A percentile compares a stretch with the other conserved stretches of the same genome.
phyloP scores from a whole-genome alignment of 2,113 vertebrate genomes.

The Alaudala cheleensis region DNA sequence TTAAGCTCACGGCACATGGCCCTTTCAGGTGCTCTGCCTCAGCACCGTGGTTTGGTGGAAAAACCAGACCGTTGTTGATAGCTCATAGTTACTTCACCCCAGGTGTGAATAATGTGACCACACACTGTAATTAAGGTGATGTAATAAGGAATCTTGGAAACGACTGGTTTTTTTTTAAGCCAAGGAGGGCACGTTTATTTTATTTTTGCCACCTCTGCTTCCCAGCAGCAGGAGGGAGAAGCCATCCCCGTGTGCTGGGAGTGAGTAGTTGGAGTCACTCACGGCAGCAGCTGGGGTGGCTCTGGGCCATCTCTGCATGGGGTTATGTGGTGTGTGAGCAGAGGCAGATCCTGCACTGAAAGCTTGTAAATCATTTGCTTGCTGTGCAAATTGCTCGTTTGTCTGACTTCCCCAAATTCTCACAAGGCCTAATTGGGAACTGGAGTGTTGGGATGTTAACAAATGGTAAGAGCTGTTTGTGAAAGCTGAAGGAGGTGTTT shows the following conservation, averaged over 20 bases:
- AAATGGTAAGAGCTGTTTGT: neutral
- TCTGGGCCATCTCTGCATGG: no score
- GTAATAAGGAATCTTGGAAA: neutral
- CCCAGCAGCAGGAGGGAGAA: neutral
- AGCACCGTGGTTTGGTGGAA: neutral
- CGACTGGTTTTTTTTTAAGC: neutral
- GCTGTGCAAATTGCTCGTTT: neutral
- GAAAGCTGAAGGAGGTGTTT: accelerated
- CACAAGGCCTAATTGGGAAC: neutral
- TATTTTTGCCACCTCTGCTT: neutral
- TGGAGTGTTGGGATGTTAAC: accelerated
- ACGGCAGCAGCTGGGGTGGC: neutral
- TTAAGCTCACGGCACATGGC: neutral
- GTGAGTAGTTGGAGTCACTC: neutral
- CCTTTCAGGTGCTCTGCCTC: neutral
- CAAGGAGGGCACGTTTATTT: neutral
- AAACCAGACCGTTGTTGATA: neutral
- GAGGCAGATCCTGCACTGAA: neutral
- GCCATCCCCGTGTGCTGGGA: neutral
- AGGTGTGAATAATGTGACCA: neutral
- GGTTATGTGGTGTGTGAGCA: neutral
- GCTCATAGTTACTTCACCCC: neutral
- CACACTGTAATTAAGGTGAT: neutral
- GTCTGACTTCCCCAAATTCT: neutral
- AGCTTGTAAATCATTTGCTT: neutral